Base-by-base conservation (phyloP, 2,888 invertebrate species). In the Coelopa pilipes region DNA sequence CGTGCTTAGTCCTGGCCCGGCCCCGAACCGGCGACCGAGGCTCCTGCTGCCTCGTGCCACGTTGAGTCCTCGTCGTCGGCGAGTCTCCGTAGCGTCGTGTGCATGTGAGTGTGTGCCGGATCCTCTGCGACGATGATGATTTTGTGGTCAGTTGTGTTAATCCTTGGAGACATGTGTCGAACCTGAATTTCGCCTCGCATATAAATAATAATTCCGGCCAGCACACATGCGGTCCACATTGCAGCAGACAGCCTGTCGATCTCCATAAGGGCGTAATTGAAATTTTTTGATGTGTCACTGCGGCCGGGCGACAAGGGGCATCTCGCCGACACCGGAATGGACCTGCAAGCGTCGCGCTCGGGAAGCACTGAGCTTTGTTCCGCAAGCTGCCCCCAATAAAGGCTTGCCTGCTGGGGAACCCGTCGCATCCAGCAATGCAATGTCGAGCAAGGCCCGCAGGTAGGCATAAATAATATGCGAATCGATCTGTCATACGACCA, bases 191-290 rank as follows among this genome's bases (percentile, higher is more conserved):
- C 80, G 81, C 84, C 81, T 80, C 79, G 79, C 82, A 84, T 82
- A 84, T 84, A 84, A 84, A 84, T 84, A 84, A 84, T 84, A 84
- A 83, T 83, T 81, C 79, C 81, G 80, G 78, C 79, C 79, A 76
- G 75, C 81, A 78, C 81, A 80, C 49, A 77, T 78, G 77, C 74
- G 75, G 70, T 78, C 80, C 79, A 81, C 81, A 82, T 82, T 84
- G 82, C 80, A 80, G 80, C 78, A 83, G 85, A 85, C 86, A 85
- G 85, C 84, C 85, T 86, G 86, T 85, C 85, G 85, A 86, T 86
- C 86, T 85, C 84, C 85, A 86, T 86, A 86, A 86, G 84, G 84
- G 81, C 83, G 85, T 85, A 84, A 84, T 85, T 85, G 85, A 83
- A 84, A 85, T 81, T 83, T 82, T 81, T 75, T 68, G 66, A 72